phyloP scores from a whole-genome alignment of 2,888 invertebrate genomes.

The Allophyes oxyacanthae region DNA sequence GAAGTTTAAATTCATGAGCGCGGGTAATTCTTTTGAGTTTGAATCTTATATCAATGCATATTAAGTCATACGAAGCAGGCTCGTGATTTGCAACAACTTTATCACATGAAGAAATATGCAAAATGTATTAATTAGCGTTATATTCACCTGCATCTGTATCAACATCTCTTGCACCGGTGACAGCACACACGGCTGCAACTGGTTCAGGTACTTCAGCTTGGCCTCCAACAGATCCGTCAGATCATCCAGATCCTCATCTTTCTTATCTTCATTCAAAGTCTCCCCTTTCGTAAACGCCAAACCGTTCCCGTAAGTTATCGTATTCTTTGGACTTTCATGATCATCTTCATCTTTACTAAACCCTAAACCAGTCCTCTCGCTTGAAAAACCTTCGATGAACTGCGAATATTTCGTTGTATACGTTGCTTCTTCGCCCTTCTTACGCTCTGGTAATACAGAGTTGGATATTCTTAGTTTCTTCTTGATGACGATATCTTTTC shows the following conservation, averaged over 20 bases:
- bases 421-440: constrained; percentile 68
- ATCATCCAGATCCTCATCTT: constrained; percentile 77
- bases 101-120: constrained; percentile 58
- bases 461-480: constrained; percentile 84
- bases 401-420: constrained; percentile 86
- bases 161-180: constrained; percentile 89
- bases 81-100: too few species aligned
- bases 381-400: constrained; percentile 81
- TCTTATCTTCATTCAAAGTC: constrained; percentile 80
- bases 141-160: constrained; percentile 88
- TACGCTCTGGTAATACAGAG: constrained; percentile 78
- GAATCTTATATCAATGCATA: too few species aligned
- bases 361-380: constrained; percentile 85
- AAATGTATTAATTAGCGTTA: background rate
- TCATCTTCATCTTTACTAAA: constrained; percentile 75
- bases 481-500: constrained; percentile 66
- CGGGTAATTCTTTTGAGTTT: too few species aligned
- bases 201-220: constrained; percentile 87
- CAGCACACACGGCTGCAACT: constrained; percentile 79
- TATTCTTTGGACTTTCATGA: constrained; percentile 71
- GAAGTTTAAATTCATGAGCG: too few species aligned
- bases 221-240: constrained; percentile 81
- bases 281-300: constrained; percentile 88
- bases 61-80: too few species aligned
- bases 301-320: constrained; percentile 80